Evolutionary conservation across 2,888 invertebrate genomes (phyloP).

Genomic region (Ormyrus labotus): DNA sequence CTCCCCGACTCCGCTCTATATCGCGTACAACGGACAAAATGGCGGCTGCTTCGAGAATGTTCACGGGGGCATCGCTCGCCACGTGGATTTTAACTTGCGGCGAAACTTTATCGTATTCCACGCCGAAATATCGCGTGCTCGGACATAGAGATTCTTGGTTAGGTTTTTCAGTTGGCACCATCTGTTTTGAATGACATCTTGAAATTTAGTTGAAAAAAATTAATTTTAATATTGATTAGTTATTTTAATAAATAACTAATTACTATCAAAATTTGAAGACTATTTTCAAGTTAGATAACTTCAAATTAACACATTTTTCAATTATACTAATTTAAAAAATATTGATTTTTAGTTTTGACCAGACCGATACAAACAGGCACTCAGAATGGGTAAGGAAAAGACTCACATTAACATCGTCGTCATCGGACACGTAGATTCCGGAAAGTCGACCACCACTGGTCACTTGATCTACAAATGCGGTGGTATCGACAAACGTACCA

Average conservation of each 20-base stretch:
- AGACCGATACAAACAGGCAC: conserved; percentile 42
- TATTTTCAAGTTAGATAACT: too few relatives aligned
- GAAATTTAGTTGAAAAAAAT: neutral
- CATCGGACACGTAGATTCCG: conserved; percentile 99
- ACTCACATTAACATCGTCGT: conserved; percentile 99
- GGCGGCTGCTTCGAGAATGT: conserved; percentile 55
- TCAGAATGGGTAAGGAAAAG: conserved; percentile 87
- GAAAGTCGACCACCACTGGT: conserved; percentile 93
- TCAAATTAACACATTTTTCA: neutral
- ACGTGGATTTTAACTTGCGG: conserved; percentile 55
- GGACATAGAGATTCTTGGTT: too few relatives aligned
- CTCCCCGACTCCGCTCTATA: conserved; percentile 25
- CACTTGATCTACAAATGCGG: conserved; percentile 99
- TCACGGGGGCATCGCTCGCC: conserved; percentile 44
- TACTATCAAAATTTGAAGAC: neutral
- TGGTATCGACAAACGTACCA: conserved; percentile 99
- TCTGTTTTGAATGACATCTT: too few relatives aligned
- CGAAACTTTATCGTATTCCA: too few relatives aligned
- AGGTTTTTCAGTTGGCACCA: too few relatives aligned
- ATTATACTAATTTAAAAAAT: conserved; percentile 2
- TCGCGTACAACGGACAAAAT: conserved; percentile 53
- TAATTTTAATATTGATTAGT: conserved; percentile 4
- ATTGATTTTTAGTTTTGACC: conserved; percentile 45
- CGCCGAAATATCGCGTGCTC: too few relatives aligned
- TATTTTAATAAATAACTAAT: conserved; percentile 6